phyloP scores from a whole-genome alignment of 1,140 invertebrate species.

The Marisa cornuarietis region DNA sequence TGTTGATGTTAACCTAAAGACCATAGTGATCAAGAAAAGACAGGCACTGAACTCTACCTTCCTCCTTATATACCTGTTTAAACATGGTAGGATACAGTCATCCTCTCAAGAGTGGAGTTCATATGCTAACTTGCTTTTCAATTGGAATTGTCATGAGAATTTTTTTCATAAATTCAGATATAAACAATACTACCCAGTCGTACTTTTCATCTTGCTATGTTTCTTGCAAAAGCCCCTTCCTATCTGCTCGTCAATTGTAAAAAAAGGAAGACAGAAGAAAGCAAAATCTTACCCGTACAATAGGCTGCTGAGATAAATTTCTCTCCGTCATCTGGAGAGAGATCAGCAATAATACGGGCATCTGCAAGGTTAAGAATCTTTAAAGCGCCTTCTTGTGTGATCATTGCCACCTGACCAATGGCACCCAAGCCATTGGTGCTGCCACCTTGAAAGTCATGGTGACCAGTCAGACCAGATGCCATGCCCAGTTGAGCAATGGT shows the following conservation, averaged over 20 bases:
- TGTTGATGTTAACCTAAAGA: no score
- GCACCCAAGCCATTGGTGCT: conserved; percentile 26
- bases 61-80: no score
- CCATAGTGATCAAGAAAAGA: no score
- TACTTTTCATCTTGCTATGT: no score
- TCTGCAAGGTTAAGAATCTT: conserved; percentile 55
- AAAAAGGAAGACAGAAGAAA: background rate
- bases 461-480: background rate
- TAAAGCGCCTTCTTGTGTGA: conserved; percentile 55
- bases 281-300: conserved; percentile 59
- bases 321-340: conserved; percentile 52
- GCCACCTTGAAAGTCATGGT: conserved; percentile 1
- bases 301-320: conserved; percentile 62
- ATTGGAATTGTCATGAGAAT: no score
- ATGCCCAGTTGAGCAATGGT: background rate
- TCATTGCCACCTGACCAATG: conserved; percentile 57
- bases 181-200: no score
- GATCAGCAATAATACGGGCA: conserved; percentile 52
- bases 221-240: background rate
- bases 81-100: no score
- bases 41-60: no score
- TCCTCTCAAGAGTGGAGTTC: no score
- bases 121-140: no score
- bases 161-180: no score
- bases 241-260: background rate